Conservation (phyloP, 2,113 vertebrate genomes). For the Cichladusa arquata region DNA sequence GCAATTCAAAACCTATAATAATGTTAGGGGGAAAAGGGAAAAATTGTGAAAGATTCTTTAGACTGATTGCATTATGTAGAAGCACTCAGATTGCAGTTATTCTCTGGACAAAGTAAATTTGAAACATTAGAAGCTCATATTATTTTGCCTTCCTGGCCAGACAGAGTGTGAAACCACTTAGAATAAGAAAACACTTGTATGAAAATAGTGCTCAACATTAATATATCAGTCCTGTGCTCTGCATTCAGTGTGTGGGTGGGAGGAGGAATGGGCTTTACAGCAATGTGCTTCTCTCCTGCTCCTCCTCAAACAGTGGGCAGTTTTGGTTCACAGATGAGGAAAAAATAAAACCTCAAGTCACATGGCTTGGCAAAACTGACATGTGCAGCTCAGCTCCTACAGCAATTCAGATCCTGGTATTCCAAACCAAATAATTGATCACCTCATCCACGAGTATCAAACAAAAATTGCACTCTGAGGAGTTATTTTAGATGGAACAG, state of each 20-base stretch:
- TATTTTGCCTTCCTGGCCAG: constrained; percentile 21
- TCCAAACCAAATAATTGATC: background rate
- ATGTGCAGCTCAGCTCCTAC: background rate
- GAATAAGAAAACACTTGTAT: constrained; percentile 3
- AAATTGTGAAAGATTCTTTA: background rate
- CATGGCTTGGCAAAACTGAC: background rate
- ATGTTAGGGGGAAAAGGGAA: background rate
- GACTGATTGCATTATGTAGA: constrained; percentile 12
- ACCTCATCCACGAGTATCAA: background rate
- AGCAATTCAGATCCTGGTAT: background rate
- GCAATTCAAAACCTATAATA: constrained; percentile 50
- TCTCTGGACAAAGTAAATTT: constrained; percentile 20
- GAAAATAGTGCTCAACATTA: background rate
- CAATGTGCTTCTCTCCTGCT: background rate
- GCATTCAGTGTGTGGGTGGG: background rate
- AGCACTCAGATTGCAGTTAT: constrained; percentile 5
- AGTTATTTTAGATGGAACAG: background rate
- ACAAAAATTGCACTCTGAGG: background rate
- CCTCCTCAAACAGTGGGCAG: background rate
- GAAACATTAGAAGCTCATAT: constrained; percentile 45
- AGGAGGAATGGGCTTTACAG: background rate
- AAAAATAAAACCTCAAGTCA: background rate
- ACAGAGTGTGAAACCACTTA: background rate
- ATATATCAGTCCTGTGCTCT: background rate
- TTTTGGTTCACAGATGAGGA: background rate